A percentile compares a stretch with the other conserved stretches of the same genome.
These are phyloP conservation scores for Euglossa dilemma DNA, from an alignment of 1,140 invertebrate species.

Conservation along the genomic window DNA sequence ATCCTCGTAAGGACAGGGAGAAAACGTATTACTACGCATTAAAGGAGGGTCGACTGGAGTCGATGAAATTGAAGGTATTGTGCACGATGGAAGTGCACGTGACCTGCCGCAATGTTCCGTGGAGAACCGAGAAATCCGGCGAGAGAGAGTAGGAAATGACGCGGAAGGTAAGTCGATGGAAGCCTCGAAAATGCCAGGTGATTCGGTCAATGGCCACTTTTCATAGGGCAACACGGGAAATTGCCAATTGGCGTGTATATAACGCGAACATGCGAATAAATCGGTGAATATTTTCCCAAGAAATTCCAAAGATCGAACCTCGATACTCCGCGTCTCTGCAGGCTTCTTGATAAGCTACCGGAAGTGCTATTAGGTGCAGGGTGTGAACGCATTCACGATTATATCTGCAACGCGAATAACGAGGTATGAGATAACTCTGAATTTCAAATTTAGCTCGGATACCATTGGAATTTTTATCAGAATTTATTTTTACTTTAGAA, in stretches of 20 bases:
- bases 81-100: slow-evolving; percentile 23
- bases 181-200: slow-evolving; percentile 10
- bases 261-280: slow-evolving; percentile 17
- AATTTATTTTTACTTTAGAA: too few relatives aligned
- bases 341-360: too few relatives aligned
- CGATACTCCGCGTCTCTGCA: too few relatives aligned
- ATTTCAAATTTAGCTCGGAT: too few relatives aligned
- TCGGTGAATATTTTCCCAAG: not conserved
- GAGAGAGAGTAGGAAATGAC: slow-evolving; percentile 29
- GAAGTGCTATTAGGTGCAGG: too few relatives aligned
- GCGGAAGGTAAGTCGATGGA: slow-evolving; percentile 15
- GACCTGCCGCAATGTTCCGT: slow-evolving; percentile 19
- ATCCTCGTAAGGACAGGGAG: not conserved
- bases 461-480: too few relatives aligned
- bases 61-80: slow-evolving; percentile 42
- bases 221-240: slow-evolving; percentile 14
- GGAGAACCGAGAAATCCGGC: slow-evolving; percentile 15
- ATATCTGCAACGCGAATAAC: too few relatives aligned
- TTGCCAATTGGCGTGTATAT: slow-evolving; percentile 18
- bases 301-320: too few relatives aligned
- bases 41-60: not conserved
- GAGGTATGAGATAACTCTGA: too few relatives aligned
- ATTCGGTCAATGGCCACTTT: slow-evolving; percentile 39
- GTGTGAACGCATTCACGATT: too few relatives aligned
- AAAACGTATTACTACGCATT: slow-evolving; percentile 14